Evolutionary conservation across 2,888 invertebrate species (phyloP).

Genomic region (Chirona hameri): DNA sequence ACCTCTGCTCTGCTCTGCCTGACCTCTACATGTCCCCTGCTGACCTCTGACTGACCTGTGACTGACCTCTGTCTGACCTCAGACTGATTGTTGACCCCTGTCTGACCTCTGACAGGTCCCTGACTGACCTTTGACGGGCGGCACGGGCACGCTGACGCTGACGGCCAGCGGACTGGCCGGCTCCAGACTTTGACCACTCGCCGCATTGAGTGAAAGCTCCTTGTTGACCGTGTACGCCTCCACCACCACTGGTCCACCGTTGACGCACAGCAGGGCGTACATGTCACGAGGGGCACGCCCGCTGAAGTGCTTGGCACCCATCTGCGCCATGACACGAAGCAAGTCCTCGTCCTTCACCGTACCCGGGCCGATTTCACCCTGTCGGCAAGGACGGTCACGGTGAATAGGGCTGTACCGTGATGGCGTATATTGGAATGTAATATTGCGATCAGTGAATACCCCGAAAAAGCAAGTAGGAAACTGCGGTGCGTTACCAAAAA

Average conservation of each 20-base stretch:
- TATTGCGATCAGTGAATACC: too few relatives aligned
- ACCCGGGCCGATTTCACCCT: constrained; percentile 55
- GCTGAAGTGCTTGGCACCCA: constrained; percentile 52
- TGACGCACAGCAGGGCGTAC: constrained; percentile 54
- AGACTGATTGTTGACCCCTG: too few relatives aligned
- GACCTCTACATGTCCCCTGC: too few relatives aligned
- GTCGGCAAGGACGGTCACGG: constrained; percentile 37
- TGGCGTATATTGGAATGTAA: too few relatives aligned
- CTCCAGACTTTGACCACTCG: constrained; percentile 43
- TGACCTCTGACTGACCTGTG: too few relatives aligned
- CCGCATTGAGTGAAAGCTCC: constrained; percentile 54
- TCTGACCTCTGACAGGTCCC: background rate
- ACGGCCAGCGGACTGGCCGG: constrained; percentile 50
- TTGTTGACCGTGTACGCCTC: constrained; percentile 51
- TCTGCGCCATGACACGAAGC: constrained; percentile 48
- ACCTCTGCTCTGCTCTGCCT: too few relatives aligned
- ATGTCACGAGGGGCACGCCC: constrained; percentile 55
- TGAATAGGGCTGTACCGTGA: too few relatives aligned
- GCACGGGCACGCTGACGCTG: constrained; percentile 41
- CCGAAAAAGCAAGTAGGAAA: too few relatives aligned
- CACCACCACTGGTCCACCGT: constrained; percentile 47
- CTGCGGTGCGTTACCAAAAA: too few relatives aligned
- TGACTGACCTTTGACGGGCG: background rate
- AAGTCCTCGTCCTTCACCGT: constrained; percentile 53
- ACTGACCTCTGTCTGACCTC: too few relatives aligned